A percentile compares a stretch with the other conserved stretches of the same genome.
Evolutionary conservation across 2,888 invertebrate species (phyloP).

Genomic region (Fissipunctia ypsillon): DNA sequence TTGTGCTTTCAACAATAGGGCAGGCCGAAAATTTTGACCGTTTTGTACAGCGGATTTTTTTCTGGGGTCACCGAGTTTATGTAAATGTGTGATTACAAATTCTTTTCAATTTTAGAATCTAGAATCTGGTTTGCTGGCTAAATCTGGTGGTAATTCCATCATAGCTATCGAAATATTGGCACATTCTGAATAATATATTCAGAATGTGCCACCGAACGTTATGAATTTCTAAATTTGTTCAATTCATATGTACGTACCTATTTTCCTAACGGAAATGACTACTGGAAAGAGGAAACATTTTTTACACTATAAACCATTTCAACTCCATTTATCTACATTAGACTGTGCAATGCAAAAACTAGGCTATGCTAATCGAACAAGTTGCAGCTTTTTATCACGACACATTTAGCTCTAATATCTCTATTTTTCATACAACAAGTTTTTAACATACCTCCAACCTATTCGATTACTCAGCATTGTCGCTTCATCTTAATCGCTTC

Average conservation of each 20-base stretch:
- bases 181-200: neutral
- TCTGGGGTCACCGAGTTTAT: neutral
- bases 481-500: constrained; percentile 17
- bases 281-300: neutral
- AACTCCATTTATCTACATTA: neutral
- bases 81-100: neutral
- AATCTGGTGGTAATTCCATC: neutral
- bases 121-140: neutral
- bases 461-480: constrained; percentile 12
- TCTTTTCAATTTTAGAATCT: neutral
- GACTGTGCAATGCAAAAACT: neutral
- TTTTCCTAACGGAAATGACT: neutral
- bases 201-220: no score
- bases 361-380: constrained; percentile 1
- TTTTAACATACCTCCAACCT: constrained; percentile 17
- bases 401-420: constrained; percentile 3
- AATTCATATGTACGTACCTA: neutral
- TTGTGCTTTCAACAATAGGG: constrained; percentile 67
- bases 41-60: constrained; percentile 54
- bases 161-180: neutral
- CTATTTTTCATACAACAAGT: constrained; percentile 13
- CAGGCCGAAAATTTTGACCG: constrained; percentile 47
- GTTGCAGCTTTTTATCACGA: constrained; percentile 6
- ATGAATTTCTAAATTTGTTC: no score
- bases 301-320: neutral